Evolutionary conservation across 2,888 invertebrate species (phyloP).

Genomic region (Uropetala carovei): DNA sequence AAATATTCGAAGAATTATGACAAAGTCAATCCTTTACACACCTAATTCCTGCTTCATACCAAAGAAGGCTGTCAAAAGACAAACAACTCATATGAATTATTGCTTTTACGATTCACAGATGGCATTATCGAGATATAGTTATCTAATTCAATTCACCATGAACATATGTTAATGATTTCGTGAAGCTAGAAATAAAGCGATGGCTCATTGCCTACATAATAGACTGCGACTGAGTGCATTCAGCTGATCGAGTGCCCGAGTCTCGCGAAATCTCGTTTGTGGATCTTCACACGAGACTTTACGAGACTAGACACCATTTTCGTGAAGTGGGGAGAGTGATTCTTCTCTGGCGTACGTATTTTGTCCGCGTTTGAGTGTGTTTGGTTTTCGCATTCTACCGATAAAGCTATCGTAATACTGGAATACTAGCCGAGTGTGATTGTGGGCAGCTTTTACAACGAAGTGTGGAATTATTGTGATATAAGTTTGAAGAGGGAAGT

Average conservation of each 20-base stretch:
- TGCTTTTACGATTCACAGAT: background rate
- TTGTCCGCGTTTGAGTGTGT: constrained; percentile 68
- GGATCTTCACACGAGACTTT: constrained; percentile 68
- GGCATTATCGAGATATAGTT: constrained; percentile 30
- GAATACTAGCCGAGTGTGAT: constrained; percentile 67
- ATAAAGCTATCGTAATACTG: constrained; percentile 61
- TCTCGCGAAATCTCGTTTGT: constrained; percentile 69
- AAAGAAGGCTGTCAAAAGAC: constrained; percentile 58
- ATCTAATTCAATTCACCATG: constrained; percentile 17
- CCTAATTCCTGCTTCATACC: constrained; percentile 42
- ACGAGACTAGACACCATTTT: constrained; percentile 69
- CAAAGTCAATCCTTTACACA: constrained; percentile 51
- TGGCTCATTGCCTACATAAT: constrained; percentile 62
- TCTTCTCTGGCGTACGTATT: constrained; percentile 69
- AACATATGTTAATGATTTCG: constrained; percentile 49
- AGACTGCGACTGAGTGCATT: constrained; percentile 63
- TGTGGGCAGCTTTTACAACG: constrained; percentile 66
- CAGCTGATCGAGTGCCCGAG: constrained; percentile 67
- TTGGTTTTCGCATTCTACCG: constrained; percentile 64
- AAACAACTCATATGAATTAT: constrained; percentile 39
- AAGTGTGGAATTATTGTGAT: constrained; percentile 67
- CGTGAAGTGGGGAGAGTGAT: constrained; percentile 69
- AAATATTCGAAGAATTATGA: constrained; percentile 58
- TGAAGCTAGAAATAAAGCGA: constrained; percentile 21
- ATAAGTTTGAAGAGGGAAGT: constrained; percentile 66